A percentile compares a stretch with the other conserved stretches of the same genome.
Evolutionary conservation across 2,113 vertebrate genomes (phyloP).

Genomic region (Delphinapterus leucas): DNA sequence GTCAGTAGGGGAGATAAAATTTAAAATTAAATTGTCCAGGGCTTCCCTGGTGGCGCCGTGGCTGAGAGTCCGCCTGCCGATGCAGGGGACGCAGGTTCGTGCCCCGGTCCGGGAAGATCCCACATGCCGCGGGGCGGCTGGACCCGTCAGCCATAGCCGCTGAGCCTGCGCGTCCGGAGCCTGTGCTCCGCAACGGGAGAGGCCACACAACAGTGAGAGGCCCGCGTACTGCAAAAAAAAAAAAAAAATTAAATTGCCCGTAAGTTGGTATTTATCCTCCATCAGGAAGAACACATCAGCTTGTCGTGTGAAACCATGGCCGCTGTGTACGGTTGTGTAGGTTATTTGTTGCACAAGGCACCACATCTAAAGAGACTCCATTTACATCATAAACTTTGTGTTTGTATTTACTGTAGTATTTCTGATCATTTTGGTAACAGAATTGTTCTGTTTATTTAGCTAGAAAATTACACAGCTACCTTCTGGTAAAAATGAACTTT

Average conservation of each 20-base stretch:
- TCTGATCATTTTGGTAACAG: background rate
- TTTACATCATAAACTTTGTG: background rate
- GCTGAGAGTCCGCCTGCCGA: too few species aligned
- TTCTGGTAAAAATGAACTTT: background rate
- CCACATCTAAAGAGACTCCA: background rate
- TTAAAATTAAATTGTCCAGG: background rate
- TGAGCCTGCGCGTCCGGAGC: too few species aligned
- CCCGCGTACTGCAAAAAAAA: too few species aligned
- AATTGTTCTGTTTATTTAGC: background rate
- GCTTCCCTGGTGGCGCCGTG: too few species aligned
- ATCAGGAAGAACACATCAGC: background rate
- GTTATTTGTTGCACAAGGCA: background rate
- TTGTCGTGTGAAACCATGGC: background rate
- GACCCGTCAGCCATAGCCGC: too few species aligned
- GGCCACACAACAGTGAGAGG: too few species aligned
- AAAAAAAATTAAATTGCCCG: background rate
- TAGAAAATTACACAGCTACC: background rate
- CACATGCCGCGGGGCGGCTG: too few species aligned
- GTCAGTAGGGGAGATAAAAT: background rate
- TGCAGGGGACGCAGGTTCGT: too few species aligned
- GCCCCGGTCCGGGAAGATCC: too few species aligned
- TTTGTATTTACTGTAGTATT: background rate
- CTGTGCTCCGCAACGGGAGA: too few species aligned
- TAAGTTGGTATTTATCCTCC: background rate
- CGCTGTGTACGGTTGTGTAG: background rate